Base-by-base conservation (phyloP, 2,888 invertebrate genomes). In the Chironomus tentans region DNA sequence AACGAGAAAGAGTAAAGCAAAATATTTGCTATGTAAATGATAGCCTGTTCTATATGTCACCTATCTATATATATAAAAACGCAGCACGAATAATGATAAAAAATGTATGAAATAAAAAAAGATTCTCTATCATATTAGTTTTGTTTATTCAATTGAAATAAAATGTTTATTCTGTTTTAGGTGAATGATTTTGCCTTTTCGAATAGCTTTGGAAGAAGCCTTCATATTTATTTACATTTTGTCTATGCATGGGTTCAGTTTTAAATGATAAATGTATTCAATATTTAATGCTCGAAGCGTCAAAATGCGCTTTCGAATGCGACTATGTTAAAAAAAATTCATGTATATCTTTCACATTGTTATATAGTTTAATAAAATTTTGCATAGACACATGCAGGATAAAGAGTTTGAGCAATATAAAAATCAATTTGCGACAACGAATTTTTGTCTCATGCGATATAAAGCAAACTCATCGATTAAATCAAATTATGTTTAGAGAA, bases 1-100 rank as follows among this genome's bases (percentile, higher is more conserved):
- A 56, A 18, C 18, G 56, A 56, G 56, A 2, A 56, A 15, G 56
- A 56, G 65, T 12, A 21, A 65, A 65, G 62, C 50, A 22, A 65
- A 65, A 65, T 65, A 65, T 65, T 65, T 65, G 62, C 62, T 65
- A 21, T 65, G 65, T 65, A 65, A 65, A 65, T 65, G 65, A 65
- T 65, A 24, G 22, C 24, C 65, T 65, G 65, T 22, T 24, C 18
- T 65, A 24, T 22, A 22, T 65, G 65, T 65, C 65, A 65, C 65
- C 13, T 65, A 28, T 15, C 3, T 65, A 38, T 18, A 18, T 15
- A 0, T n/a, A n/a, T n/a, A 56, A 56, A 56, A 15, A 56, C 18
- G 62, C 62, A 21, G 15, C n/a, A 56, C 65, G 65, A 65, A 65
- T 65, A 21, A 65, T 24, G 24, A 24, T 65, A 24, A 24, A 24